Conservation (phyloP, 2,113 vertebrate species). For the Callipepla californica region DNA sequence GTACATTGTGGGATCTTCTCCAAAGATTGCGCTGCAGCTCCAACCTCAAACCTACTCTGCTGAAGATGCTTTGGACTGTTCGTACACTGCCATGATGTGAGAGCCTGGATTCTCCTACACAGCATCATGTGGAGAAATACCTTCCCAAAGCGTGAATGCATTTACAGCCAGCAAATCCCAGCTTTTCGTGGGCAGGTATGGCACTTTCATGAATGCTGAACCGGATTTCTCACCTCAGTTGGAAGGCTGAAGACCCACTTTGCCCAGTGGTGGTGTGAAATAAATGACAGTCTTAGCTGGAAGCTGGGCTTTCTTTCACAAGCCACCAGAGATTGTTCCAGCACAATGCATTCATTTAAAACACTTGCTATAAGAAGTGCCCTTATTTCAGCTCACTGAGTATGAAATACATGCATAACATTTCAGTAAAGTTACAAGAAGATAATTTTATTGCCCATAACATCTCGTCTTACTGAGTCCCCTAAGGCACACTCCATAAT, state of each 20-base stretch:
- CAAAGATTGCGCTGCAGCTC: constrained; percentile 6
- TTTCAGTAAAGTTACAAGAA: constrained; percentile 13
- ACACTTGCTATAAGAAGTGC: background rate
- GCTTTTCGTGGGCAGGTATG: background rate
- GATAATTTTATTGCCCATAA: constrained; percentile 44
- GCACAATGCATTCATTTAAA: background rate
- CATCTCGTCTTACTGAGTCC: background rate
- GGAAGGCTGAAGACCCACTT: background rate
- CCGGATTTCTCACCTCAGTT: background rate
- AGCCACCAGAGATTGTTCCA: background rate
- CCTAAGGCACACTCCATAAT: constrained; percentile 30
- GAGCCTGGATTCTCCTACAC: background rate
- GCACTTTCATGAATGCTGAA: background rate
- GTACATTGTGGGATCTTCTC: background rate
- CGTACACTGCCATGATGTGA: background rate
- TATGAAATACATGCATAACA: constrained; percentile 41
- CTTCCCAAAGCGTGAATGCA: accelerated
- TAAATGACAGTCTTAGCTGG: background rate
- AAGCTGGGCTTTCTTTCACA: background rate
- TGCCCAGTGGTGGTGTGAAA: background rate
- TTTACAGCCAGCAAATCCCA: background rate
- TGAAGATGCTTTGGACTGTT: background rate
- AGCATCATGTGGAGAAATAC: background rate
- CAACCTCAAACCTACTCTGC: background rate
- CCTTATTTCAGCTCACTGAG: constrained; percentile 45